Evolutionary conservation across 2,797 vertebrate genomes (phyloP), one percentile per base, ranked within the genome.

Genomic region (Brachyrhaphis roseni): DNA sequence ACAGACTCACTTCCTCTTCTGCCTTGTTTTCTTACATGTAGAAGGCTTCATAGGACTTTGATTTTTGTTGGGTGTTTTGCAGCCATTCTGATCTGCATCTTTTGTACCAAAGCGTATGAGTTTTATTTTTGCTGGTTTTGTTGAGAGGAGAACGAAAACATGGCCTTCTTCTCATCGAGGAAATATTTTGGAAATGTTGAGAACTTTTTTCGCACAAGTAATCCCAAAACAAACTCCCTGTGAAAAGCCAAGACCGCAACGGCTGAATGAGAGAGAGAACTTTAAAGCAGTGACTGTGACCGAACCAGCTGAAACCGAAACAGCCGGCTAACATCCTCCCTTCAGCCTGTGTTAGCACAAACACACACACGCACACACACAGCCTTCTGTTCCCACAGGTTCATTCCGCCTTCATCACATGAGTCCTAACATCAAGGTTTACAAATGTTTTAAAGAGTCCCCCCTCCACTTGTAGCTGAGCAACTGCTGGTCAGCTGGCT

Each of bases 31-130:
- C 86, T 34, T 78, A 85, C 71, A 62, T 34, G 77, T 55, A 59
- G 76, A 80, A 78, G 23, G 55, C 49, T 26, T 59, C 45, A 11
- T 79, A 36, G 13, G 66, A 86, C 68, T 78, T 64, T 6, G 5
- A 16, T 31, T 62, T 62, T 16, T 23, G 20, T 51, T 51, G 49
- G 3, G 3, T 26, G 41, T 80, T 84, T 74, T n/a, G 74, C 72
- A 75, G 81, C 79, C 51, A 74, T 78, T 82, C 51, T 23, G 41
- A 78, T 82, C 84, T 74, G 73, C 76, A 7, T 74, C 36, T 49
- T 91, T 91, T 89, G 88, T 90, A 92, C 84, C 84, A 80, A 87
- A 92, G 86, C 83, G 66, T 79, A 81, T 80, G 57, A 64, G 53
- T 76, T 51, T 20, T 49, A 26, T 45, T 59, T 20, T 18, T 72